Conservation (phyloP, 64 coral and sea anemone species). For the Montipora sp. region DNA sequence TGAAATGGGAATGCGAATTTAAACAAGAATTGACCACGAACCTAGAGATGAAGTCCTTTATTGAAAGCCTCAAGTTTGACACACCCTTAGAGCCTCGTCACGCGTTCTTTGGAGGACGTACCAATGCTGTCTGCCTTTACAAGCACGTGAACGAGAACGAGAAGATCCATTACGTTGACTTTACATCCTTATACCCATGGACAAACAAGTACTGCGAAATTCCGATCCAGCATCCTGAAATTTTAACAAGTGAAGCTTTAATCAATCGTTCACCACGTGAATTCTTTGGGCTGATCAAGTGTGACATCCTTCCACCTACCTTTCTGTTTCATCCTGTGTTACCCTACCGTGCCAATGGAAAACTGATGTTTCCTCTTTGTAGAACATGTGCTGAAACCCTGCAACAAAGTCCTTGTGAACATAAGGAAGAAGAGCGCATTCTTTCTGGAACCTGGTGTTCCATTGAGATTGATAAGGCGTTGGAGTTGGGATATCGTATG, state of each 20-base stretch:
- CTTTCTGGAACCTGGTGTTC: conserved; percentile 2
- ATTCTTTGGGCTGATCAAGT: conserved; percentile 34
- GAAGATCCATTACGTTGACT: conserved; percentile 18
- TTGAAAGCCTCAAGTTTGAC: not conserved
- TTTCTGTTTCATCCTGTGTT: conserved; percentile 42
- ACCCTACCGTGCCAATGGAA: not conserved
- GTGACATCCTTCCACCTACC: conserved; percentile 22
- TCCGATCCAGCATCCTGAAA: not conserved
- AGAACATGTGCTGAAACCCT: not conserved
- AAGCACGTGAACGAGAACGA: not conserved
- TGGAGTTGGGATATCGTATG: conserved; percentile 38
- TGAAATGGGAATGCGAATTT: conserved; percentile 52
- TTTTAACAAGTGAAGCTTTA: not conserved
- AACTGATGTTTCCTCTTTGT: conserved; percentile 45
- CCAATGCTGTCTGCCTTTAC: conserved; percentile 3
- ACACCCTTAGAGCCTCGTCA: not conserved
- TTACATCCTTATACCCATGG: not conserved
- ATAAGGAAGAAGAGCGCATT: conserved; percentile 9
- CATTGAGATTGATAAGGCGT: not conserved
- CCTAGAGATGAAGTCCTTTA: not conserved
- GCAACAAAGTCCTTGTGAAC: conserved; percentile 8
- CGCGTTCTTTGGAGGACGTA: conserved; percentile 39
- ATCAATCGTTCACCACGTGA: not conserved
- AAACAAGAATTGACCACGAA: not conserved
- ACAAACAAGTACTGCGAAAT: not conserved